Conservation (phyloP, 2,797 vertebrate genomes). For the Selene dorsalis region DNA sequence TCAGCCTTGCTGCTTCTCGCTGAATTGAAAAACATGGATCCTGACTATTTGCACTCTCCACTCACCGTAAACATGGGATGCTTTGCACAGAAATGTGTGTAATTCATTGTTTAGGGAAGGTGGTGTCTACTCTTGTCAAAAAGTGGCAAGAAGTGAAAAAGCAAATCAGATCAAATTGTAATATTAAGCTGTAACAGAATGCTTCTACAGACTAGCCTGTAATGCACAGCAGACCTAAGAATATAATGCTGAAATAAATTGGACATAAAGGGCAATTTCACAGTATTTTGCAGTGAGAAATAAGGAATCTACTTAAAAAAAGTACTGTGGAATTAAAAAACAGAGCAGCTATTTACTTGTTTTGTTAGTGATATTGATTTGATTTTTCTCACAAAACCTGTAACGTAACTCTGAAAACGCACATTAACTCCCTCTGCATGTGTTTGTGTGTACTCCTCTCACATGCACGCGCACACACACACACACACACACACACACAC, state of each 20-base stretch:
- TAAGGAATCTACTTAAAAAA: neutral
- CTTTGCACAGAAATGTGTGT: conserved; percentile 34
- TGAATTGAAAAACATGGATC: conserved; percentile 34
- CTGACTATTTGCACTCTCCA: conserved; percentile 33
- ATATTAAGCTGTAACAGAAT: conserved; percentile 34
- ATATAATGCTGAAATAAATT: conserved; percentile 26
- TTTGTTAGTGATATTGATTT: conserved; percentile 9
- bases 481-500: neutral
- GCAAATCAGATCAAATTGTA: conserved; percentile 28
- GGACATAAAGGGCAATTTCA: conserved; percentile 39
- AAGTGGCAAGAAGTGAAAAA: conserved; percentile 15
- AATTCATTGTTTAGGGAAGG: conserved; percentile 23
- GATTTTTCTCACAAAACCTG: conserved; percentile 9
- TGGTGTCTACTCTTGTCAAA: neutral
- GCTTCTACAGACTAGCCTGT: conserved; percentile 8
- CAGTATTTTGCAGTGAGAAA: conserved; percentile 25
- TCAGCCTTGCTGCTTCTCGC: conserved; percentile 19
- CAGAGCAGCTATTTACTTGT: neutral
- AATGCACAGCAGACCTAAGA: conserved; percentile 10
- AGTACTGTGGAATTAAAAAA: conserved; percentile 9
- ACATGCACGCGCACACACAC: conserved; percentile 27
- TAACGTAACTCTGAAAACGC: conserved; percentile 33
- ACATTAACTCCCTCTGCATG: neutral
- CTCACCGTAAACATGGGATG: conserved; percentile 28
- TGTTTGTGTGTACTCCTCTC: neutral